Evolutionary conservation across 2,797 vertebrate species (phyloP).

Genomic region (Peromyscus melanophrys): DNA sequence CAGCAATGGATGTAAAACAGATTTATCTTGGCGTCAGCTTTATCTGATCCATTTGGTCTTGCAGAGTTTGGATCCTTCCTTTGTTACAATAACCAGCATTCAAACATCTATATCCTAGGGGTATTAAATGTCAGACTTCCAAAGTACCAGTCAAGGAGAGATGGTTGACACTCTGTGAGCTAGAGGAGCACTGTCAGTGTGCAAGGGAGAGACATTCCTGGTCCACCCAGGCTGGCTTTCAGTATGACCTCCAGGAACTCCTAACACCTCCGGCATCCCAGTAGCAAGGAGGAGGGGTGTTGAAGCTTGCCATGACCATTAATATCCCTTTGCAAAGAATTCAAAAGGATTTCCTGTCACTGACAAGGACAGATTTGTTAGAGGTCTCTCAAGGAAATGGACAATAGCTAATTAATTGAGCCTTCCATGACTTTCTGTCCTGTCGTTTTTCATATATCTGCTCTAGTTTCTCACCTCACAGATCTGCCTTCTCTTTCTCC

Average conservation of each 20-base stretch:
- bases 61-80: constrained; percentile 90
- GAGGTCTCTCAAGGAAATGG: constrained; percentile 88
- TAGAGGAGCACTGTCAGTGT: constrained; percentile 73
- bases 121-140: constrained; percentile 91
- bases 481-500: neutral
- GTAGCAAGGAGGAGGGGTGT: constrained; percentile 79
- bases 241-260: constrained; percentile 82
- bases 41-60: constrained; percentile 92
- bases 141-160: constrained; percentile 88
- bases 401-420: constrained; percentile 88
- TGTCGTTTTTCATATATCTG: constrained; percentile 80
- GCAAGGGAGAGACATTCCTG: constrained; percentile 74
- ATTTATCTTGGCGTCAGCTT: constrained; percentile 91
- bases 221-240: constrained; percentile 75
- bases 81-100: constrained; percentile 91
- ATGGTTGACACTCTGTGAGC: constrained; percentile 86
- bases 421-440: constrained; percentile 72
- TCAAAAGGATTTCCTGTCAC: constrained; percentile 89
- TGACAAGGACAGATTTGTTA: constrained; percentile 89
- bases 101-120: constrained; percentile 90
- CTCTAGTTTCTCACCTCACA: constrained; percentile 25
- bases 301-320: constrained; percentile 85
- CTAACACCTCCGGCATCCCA: neutral
- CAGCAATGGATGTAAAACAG: constrained; percentile 91
- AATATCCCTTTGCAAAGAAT: constrained; percentile 88